Conservation (phyloP, 2,888 invertebrate species). For the Clitarchus hookeri region DNA sequence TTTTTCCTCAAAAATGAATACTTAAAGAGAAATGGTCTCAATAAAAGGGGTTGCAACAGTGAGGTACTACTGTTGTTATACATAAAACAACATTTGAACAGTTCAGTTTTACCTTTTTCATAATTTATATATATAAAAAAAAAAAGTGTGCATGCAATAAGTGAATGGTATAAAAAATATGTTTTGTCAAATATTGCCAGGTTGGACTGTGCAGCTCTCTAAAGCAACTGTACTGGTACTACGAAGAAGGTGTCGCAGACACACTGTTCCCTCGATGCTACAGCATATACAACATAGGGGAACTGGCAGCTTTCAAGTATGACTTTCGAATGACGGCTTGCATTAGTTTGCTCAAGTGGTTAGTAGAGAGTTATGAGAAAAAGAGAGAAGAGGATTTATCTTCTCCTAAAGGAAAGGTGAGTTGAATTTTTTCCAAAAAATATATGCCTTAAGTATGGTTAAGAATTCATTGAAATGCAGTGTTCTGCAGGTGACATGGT, state of each 20-base stretch:
- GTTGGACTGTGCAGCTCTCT: slow-evolving; percentile 75
- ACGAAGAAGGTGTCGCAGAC: slow-evolving; percentile 77
- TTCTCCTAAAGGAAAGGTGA: slow-evolving; percentile 46
- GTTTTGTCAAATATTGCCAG: slow-evolving; percentile 47
- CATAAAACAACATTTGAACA: too few relatives aligned
- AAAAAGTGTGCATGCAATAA: too few relatives aligned
- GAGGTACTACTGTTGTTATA: too few relatives aligned
- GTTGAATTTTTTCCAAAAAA: too few relatives aligned
- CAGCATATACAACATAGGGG: slow-evolving; percentile 79
- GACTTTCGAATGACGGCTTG: slow-evolving; percentile 91
- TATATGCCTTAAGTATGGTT: too few relatives aligned
- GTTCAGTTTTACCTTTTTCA: too few relatives aligned
- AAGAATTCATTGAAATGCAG: too few relatives aligned
- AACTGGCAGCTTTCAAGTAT: slow-evolving; percentile 80
- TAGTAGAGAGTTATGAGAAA: slow-evolving; percentile 63
- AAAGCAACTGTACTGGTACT: slow-evolving; percentile 84
- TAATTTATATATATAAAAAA: too few relatives aligned
- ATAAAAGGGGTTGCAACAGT: too few relatives aligned
- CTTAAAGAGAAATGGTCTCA: too few relatives aligned
- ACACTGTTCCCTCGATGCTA: slow-evolving; percentile 88
- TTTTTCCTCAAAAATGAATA: too few relatives aligned
- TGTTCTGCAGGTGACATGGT: too few relatives aligned
- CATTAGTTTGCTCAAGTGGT: slow-evolving; percentile 79
- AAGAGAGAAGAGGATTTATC: slow-evolving; percentile 59
- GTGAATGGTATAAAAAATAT: background rate